These are phyloP conservation scores for Aporophyla nigra DNA, from an alignment of 2,888 invertebrate species.

Conservation along the genomic window DNA sequence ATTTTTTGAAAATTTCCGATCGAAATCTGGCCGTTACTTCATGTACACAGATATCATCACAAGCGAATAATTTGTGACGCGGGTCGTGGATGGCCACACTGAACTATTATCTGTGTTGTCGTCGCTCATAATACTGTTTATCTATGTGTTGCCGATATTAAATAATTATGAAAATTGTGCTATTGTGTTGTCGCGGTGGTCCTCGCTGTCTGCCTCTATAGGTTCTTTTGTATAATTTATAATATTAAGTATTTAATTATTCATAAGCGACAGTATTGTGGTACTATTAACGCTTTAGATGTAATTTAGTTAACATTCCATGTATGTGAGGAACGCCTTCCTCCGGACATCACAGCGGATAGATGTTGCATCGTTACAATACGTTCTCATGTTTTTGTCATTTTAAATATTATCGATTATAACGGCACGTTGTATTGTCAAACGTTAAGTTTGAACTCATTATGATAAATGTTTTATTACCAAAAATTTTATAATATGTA, in stretches of 20 bases:
- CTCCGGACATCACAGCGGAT: constrained; percentile 74
- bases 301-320: constrained; percentile 88
- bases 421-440: constrained; percentile 64
- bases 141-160: constrained; percentile 76
- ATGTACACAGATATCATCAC: constrained; percentile 50
- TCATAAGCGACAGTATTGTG: constrained; percentile 83
- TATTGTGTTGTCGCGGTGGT: constrained; percentile 60
- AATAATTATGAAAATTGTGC: constrained; percentile 48
- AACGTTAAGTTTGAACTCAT: constrained; percentile 75
- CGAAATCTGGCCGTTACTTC: background rate
- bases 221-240: constrained; percentile 78
- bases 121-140: constrained; percentile 74
- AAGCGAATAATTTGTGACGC: constrained; percentile 21
- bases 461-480: constrained; percentile 77
- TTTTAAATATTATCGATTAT: constrained; percentile 59
- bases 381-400: constrained; percentile 68
- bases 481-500: constrained; percentile 77
- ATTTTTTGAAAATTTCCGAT: background rate
- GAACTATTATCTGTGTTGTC: constrained; percentile 71
- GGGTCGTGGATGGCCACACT: constrained; percentile 28
- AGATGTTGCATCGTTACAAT: constrained; percentile 69
- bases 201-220: constrained; percentile 70
- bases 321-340: constrained; percentile 69
- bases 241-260: constrained; percentile 84
- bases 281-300: constrained; percentile 85